A percentile compares a stretch with the other conserved stretches of the same genome.
These are phyloP conservation scores for Stenoptilia bipunctidactyla DNA, from an alignment of 2,888 invertebrate species.

Conservation along the genomic window DNA sequence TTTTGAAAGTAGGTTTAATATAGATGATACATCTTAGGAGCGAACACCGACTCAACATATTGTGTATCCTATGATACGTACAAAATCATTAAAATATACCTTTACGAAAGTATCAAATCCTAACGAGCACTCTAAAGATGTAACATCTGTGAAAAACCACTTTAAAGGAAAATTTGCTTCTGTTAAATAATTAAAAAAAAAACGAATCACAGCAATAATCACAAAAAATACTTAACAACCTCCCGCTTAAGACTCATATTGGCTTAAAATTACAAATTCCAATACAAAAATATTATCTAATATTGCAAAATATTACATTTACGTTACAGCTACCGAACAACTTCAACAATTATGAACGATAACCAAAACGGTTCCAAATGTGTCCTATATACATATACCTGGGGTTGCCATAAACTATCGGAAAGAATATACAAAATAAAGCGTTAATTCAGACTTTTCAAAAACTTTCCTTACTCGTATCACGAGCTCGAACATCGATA, in stretches of 20 bases:
- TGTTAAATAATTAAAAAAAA: slow-evolving; percentile 25
- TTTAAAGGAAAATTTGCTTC: too few relatives aligned
- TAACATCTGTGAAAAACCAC: too few relatives aligned
- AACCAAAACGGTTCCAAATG: slow-evolving; percentile 59
- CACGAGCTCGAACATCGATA: not conserved
- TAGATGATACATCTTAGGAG: too few relatives aligned
- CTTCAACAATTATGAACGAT: slow-evolving; percentile 38
- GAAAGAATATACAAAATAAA: slow-evolving; percentile 25
- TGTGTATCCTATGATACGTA: too few relatives aligned
- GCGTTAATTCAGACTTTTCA: slow-evolving; percentile 24
- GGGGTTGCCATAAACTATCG: slow-evolving; percentile 35
- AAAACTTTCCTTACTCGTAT: not conserved
- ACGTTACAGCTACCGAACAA: slow-evolving; percentile 24
- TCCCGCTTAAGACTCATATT: slow-evolving; percentile 22
- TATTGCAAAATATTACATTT: slow-evolving; percentile 57
- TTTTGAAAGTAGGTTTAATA: too few relatives aligned
- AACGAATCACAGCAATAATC: slow-evolving; percentile 56
- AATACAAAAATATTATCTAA: slow-evolving; percentile 52
- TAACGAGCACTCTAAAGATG: too few relatives aligned
- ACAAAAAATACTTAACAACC: slow-evolving; percentile 29
- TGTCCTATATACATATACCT: slow-evolving; percentile 22
- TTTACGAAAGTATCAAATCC: too few relatives aligned
- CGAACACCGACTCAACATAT: too few relatives aligned
- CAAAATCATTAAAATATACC: too few relatives aligned
- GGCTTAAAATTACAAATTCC: slow-evolving; percentile 40